Evolutionary conservation across 2,888 invertebrate genomes (phyloP).

Genomic region (Lasioglossum oenotherae): DNA sequence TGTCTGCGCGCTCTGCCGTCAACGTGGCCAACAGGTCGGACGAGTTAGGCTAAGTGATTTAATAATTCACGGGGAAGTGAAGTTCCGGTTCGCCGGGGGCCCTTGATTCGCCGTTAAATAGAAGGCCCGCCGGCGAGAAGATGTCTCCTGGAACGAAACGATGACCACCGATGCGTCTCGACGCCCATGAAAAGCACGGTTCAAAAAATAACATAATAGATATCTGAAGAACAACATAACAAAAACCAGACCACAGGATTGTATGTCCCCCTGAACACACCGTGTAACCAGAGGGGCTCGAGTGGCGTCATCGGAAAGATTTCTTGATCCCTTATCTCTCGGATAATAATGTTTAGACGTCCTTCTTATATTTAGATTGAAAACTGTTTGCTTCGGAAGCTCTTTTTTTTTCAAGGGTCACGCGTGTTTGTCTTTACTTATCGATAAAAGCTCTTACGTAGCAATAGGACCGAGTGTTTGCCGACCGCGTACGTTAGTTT

Average conservation of each 20-base stretch:
- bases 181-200: neutral
- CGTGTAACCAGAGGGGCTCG: no score
- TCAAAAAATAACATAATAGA: no score
- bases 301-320: neutral
- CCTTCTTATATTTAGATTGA: neutral
- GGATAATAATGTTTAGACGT: neutral
- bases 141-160: neutral
- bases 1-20: neutral
- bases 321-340: neutral
- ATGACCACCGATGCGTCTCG: neutral
- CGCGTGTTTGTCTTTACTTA: conserved; percentile 5
- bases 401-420: neutral
- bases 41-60: conserved; percentile 14
- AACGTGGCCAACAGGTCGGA: neutral
- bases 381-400: neutral
- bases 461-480: neutral
- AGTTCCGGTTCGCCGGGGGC: neutral
- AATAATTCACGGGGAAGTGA: conserved; percentile 2
- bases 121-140: conserved; percentile 3
- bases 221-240: no score
- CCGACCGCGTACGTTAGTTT: neutral
- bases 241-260: no score
- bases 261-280: no score
- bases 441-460: neutral
- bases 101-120: conserved; percentile 13